A percentile compares a stretch with the other conserved stretches of the same genome.
Conservation (phyloP, 2,888 invertebrate species). For the Hofmannophila pseudospretella region DNA sequence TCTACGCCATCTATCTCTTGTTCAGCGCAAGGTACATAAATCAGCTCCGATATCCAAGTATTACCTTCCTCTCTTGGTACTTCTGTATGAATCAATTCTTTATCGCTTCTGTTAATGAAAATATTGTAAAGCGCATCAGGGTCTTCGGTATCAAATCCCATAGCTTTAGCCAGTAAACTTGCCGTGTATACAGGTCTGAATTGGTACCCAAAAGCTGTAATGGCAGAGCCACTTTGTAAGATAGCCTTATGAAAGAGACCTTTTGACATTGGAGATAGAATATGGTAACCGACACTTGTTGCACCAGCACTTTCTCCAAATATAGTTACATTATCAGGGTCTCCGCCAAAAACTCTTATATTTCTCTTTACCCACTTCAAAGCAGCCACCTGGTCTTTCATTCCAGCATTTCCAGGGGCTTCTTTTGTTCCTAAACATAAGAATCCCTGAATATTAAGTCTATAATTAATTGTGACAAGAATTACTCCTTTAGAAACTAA, state of each 20-base stretch:
- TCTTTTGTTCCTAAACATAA: conserved; percentile 53
- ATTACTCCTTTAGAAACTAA: conserved; percentile 48
- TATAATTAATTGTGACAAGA: conserved; percentile 56
- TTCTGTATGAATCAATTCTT: conserved; percentile 45
- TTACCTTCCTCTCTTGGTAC: conserved; percentile 46
- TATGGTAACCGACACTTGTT: conserved; percentile 48
- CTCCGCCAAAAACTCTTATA: conserved; percentile 50
- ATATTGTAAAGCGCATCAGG: conserved; percentile 45
- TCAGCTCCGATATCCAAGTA: conserved; percentile 38
- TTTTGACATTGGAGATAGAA: conserved; percentile 55
- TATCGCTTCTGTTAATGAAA: conserved; percentile 42
- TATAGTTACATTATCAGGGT: conserved; percentile 50
- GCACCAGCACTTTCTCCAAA: conserved; percentile 66
- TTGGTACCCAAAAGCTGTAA: conserved; percentile 51
- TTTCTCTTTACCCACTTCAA: conserved; percentile 52
- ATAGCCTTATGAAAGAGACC: conserved; percentile 62
- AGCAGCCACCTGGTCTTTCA: conserved; percentile 60
- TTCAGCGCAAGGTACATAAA: conserved; percentile 54
- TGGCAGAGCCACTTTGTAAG: conserved; percentile 55
- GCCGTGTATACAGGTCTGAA: conserved; percentile 47
- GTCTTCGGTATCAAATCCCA: conserved; percentile 41
- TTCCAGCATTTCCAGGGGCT: conserved; percentile 56
- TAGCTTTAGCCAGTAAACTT: conserved; percentile 45
- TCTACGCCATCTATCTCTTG: conserved; percentile 45
- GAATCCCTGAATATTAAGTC: conserved; percentile 57